phyloP scores from a whole-genome alignment of 2,113 vertebrate genomes.

The Tenebrosternarchus preto region DNA sequence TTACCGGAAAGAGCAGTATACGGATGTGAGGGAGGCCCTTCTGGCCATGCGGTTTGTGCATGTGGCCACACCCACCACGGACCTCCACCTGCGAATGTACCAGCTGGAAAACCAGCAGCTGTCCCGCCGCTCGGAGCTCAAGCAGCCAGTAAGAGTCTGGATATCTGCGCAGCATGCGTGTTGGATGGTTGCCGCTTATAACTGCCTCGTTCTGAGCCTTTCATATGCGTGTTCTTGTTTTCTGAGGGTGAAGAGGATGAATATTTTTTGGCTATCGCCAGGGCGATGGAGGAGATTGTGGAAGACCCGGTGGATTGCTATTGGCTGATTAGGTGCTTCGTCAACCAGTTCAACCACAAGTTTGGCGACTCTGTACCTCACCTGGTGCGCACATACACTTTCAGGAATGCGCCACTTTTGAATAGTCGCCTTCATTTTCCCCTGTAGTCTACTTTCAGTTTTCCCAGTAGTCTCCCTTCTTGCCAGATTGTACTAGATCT shows the following conservation, averaged over 20 bases:
- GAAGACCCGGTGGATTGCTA: slow-evolving; percentile 90
- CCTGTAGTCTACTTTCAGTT: no score
- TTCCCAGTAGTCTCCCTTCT: no score
- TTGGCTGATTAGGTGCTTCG: slow-evolving; percentile 90
- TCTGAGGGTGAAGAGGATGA: slow-evolving; percentile 85
- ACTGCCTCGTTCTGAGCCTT: not conserved
- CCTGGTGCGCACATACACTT: slow-evolving; percentile 74
- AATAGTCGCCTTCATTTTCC: no score
- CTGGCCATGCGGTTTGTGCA: slow-evolving; percentile 82
- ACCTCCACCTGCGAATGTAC: slow-evolving; percentile 87
- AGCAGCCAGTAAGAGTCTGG: slow-evolving; percentile 74
- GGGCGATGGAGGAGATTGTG: slow-evolving; percentile 91
- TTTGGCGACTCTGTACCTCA: slow-evolving; percentile 90
- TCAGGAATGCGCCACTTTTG: no score
- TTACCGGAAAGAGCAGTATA: slow-evolving; percentile 86
- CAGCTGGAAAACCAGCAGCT: slow-evolving; percentile 88
- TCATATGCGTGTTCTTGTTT: not conserved
- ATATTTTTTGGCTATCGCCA: slow-evolving; percentile 87
- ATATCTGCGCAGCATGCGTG: not conserved
- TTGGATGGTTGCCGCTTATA: not conserved
- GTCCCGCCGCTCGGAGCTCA: slow-evolving; percentile 79
- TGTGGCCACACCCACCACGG: slow-evolving; percentile 79
- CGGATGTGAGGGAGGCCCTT: slow-evolving; percentile 84
- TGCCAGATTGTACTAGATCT: no score
- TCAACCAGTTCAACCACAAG: slow-evolving; percentile 87